Evolutionary conservation across 2,113 vertebrate genomes (phyloP), one percentile per base, ranked within the genome.

Genomic region (Grallaria varia): DNA sequence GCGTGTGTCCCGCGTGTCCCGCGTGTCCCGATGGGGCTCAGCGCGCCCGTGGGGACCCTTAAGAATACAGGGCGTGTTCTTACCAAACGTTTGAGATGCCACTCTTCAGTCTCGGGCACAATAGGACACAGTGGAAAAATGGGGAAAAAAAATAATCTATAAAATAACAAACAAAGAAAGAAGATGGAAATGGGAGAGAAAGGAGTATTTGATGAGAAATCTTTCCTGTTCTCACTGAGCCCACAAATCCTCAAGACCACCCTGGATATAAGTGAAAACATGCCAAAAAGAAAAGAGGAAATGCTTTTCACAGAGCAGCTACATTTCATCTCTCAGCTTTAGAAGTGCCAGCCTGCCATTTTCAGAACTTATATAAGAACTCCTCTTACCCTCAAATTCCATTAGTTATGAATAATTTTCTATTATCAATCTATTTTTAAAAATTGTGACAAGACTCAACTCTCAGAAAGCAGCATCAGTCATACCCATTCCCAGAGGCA

Each of bases 181-280:
- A 85, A 66, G 35, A 50, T 12, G 20, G 4, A 86, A 95, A 79
- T 28, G 24, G 11, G 60, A 87, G n/a, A 37, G 30, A 90, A 82
- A 91, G 45, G 50, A 85, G 50, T 76, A 88, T 71, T 90, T 74
- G 39, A 84, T 84, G 81, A 94, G 63, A 88, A 95, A 59, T 68
- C 52, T 84, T 84, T 88, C 59, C 52, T 78, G 52, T 50, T 93
- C 83, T 93, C 7, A 3, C 52, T 39, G 69, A 94, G 83, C 68
- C 86, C 88, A 93, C 95, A 95, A 16, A 78, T 90, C 40, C 86
- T 78, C 39, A 78, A 73, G 94, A 95, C 94, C 94, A 97, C 95
- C 95, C 92, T 96, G 83, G 52, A 81, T 94, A 78, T 89, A 93
- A 95, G 68, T 90, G 85, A 90, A 90, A 96, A 84, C 68, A 92